phyloP scores from a whole-genome alignment of 2,797 vertebrate genomes.

The Sternarchorhynchus goeldii region DNA sequence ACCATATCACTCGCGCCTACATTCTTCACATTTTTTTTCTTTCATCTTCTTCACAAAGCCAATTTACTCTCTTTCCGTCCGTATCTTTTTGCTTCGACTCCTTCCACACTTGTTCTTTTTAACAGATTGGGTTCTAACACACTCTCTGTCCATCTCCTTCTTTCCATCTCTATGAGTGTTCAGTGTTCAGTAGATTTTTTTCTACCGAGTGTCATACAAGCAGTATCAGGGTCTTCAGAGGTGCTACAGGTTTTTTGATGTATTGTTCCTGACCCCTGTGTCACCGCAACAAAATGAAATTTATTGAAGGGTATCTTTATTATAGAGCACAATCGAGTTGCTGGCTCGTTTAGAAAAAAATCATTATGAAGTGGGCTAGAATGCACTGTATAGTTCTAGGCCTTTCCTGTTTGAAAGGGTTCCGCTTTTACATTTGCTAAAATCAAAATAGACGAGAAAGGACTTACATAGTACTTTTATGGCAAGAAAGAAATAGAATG shows the following conservation, averaged over 20 bases:
- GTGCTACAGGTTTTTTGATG: background rate
- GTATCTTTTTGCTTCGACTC: background rate
- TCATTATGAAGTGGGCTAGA: too few species aligned
- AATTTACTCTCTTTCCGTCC: conserved; percentile 10
- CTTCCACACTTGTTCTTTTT: background rate
- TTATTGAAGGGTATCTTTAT: background rate
- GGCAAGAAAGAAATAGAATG: background rate
- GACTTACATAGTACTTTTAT: background rate
- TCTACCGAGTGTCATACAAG: conserved; percentile 27
- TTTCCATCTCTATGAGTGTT: conserved; percentile 44
- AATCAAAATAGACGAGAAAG: background rate
- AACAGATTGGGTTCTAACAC: background rate
- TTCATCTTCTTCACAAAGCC: background rate
- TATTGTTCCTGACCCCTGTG: background rate
- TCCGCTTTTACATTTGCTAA: background rate
- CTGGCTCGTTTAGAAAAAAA: too few species aligned
- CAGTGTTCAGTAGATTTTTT: conserved; percentile 24
- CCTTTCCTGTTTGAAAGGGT: background rate
- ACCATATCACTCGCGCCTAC: background rate
- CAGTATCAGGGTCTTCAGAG: conserved; percentile 1
- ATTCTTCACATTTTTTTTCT: conserved; percentile 11
- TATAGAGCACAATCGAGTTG: too few species aligned
- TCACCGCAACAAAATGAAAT: background rate
- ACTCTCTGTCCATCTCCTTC: background rate
- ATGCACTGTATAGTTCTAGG: too few species aligned